Evolutionary conservation across 2,888 invertebrate genomes (phyloP).

Genomic region (Norana najaformis): DNA sequence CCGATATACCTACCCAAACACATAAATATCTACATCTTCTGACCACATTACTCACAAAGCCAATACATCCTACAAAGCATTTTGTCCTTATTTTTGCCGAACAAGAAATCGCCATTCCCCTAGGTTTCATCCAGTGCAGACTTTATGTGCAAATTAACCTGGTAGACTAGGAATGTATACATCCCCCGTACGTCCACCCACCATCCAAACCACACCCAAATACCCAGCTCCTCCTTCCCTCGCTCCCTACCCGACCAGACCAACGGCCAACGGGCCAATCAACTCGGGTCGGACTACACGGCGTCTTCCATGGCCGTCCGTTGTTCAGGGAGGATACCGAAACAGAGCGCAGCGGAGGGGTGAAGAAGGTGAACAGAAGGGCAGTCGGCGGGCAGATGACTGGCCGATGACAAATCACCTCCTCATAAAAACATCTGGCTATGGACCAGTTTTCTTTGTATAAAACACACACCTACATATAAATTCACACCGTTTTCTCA

Average conservation of each 20-base stretch:
- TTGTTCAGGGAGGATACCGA: not conserved
- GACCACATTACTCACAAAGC: too few species aligned
- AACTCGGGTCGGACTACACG: not conserved
- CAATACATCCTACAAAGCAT: too few species aligned
- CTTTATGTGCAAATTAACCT: not conserved
- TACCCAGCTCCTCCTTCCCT: not conserved
- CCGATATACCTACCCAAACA: too few species aligned
- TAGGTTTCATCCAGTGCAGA: not conserved
- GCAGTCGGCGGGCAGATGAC: not conserved
- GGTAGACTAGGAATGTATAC: not conserved
- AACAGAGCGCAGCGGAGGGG: not conserved
- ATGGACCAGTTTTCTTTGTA: not conserved
- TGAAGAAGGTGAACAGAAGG: not conserved
- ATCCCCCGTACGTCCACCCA: not conserved
- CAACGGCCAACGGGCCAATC: not conserved
- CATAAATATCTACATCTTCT: too few species aligned
- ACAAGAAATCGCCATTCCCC: not conserved
- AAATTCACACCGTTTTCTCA: not conserved
- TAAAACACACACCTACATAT: not conserved
- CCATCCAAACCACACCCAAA: not conserved
- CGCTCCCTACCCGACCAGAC: not conserved
- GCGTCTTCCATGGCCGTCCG: not conserved
- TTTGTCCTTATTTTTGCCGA: too few species aligned
- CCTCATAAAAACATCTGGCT: not conserved
- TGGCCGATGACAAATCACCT: slow-evolving; percentile 13